Conservation (phyloP, 2,797 vertebrate species). For the Cyclura pinguis region DNA sequence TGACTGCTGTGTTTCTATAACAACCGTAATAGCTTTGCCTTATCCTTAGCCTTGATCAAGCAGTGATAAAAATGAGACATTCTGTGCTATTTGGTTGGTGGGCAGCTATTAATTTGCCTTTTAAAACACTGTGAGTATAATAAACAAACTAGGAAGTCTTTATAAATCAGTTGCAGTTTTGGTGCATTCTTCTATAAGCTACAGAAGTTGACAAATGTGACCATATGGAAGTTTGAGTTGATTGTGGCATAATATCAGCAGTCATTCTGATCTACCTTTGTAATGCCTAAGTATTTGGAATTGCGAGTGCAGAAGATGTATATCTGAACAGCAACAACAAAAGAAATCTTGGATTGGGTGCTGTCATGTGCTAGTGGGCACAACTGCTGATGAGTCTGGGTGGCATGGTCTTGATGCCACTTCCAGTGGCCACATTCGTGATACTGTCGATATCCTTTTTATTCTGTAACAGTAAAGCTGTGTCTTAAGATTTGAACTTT, state of each 20-base stretch:
- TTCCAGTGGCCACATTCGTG: background rate
- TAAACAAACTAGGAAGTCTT: background rate
- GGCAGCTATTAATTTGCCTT: background rate
- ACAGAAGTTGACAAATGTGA: background rate
- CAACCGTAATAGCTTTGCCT: background rate
- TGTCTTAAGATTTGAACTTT: background rate
- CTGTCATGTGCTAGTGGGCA: background rate
- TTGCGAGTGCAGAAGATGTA: no score
- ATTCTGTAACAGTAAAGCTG: background rate
- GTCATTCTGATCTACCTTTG: background rate
- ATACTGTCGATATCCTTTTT: background rate
- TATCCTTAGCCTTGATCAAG: background rate
- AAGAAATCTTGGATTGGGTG: background rate
- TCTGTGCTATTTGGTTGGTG: background rate
- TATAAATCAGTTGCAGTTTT: background rate
- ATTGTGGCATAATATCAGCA: background rate
- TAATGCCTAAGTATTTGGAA: background rate
- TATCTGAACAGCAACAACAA: background rate
- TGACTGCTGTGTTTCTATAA: background rate
- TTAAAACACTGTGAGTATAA: background rate
- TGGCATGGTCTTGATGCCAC: no score
- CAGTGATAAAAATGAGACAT: background rate
- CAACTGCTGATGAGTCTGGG: background rate
- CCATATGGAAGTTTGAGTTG: background rate
- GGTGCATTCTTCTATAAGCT: background rate